These are phyloP conservation scores for Eulemur rufifrons DNA, from an alignment of 2,113 vertebrate genomes.

Conservation along the genomic window DNA sequence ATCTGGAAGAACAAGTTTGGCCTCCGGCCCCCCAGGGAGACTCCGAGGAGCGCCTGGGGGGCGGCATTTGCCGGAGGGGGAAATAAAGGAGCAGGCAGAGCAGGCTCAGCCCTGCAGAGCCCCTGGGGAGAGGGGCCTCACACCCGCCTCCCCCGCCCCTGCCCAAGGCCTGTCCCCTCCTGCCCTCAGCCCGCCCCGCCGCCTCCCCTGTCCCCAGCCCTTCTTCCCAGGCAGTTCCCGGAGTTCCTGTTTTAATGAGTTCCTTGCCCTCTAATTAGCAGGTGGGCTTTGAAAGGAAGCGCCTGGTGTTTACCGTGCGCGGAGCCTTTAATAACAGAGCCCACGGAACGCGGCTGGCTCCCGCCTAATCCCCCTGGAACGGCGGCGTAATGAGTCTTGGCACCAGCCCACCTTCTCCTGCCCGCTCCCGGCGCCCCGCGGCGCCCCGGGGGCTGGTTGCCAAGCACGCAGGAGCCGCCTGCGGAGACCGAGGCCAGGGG, in stretches of 20 bases:
- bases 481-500: neutral
- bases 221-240: constrained; percentile 36
- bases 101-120: no score
- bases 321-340: constrained; percentile 73
- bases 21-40: neutral
- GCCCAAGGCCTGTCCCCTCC: neutral
- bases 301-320: constrained; percentile 74
- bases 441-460: neutral
- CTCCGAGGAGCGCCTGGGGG: neutral
- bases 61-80: no score
- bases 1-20: rapidly evolving
- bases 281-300: constrained; percentile 74
- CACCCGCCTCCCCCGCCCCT: neutral
- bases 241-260: constrained; percentile 75
- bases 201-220: neutral
- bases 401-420: neutral
- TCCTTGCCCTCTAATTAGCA: constrained; percentile 77
- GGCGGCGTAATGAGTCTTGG: constrained; percentile 62
- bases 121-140: neutral
- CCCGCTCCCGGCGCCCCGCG: constrained; percentile 29
- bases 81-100: neutral
- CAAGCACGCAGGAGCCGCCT: neutral
- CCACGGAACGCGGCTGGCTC: constrained; percentile 53
- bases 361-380: constrained; percentile 60
- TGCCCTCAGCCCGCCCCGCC: neutral